These are phyloP conservation scores for Prinia subflava DNA, from an alignment of 2,113 vertebrate species.

Conservation along the genomic window DNA sequence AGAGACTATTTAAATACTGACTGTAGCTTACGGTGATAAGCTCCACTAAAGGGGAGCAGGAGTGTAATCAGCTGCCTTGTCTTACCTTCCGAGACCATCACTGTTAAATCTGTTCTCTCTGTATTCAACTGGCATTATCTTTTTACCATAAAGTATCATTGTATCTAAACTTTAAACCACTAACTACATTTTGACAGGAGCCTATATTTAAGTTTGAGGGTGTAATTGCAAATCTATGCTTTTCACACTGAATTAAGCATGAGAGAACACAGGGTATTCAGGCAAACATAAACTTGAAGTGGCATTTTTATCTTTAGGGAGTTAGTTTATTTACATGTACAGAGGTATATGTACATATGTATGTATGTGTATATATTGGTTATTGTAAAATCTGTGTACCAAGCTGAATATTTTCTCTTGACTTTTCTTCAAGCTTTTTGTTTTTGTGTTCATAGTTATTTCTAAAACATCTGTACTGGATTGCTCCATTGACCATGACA, in stretches of 20 bases:
- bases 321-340: neutral
- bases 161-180: neutral
- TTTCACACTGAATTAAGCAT: neutral
- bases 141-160: neutral
- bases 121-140: neutral
- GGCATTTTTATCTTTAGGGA: neutral
- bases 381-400: neutral
- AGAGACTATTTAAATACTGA: neutral
- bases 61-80: neutral
- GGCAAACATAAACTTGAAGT: neutral
- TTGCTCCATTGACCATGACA: neutral
- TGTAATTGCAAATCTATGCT: fast-evolving
- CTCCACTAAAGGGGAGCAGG: neutral
- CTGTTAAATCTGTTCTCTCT: neutral
- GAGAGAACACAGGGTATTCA: neutral
- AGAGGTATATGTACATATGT: too few species aligned
- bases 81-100: neutral
- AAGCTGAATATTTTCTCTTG: neutral
- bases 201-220: neutral
- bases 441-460: neutral
- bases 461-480: neutral
- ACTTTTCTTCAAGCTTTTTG: neutral
- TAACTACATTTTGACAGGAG: neutral
- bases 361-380: neutral
- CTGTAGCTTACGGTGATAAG: neutral